Conservation (phyloP, 2,888 invertebrate genomes). For the Rhimphoctona megacephalus region DNA sequence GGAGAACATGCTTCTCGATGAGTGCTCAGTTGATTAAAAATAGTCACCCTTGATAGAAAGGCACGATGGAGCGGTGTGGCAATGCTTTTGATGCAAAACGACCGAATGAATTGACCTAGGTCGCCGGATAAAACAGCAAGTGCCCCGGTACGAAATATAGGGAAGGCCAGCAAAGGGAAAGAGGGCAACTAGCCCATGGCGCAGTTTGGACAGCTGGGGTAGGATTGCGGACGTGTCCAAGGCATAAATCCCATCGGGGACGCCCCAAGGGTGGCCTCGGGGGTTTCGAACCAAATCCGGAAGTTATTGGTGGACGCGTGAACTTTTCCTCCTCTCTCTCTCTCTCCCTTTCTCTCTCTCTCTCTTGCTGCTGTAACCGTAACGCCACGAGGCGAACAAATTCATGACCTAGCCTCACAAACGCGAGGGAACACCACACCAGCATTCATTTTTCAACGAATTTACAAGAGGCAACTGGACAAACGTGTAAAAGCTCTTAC, state of each 20-base stretch:
- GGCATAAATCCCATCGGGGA: conserved; percentile 58
- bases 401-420: conserved; percentile 53
- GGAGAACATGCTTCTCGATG: not conserved
- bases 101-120: conserved; percentile 26
- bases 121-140: conserved; percentile 9
- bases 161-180: conserved; percentile 10
- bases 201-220: conserved; percentile 34
- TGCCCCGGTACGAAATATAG: conserved; percentile 12
- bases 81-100: conserved; percentile 9
- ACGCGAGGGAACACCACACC: conserved; percentile 26
- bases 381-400: conserved; percentile 36
- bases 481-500: conserved; percentile 14
- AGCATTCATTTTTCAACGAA: conserved; percentile 30
- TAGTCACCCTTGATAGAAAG: conserved; percentile 34
- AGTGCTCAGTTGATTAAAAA: conserved; percentile 66
- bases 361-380: conserved; percentile 13
- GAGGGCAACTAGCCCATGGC: not conserved
- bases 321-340: conserved; percentile 2
- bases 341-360: not conserved
- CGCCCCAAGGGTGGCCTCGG: conserved; percentile 30
- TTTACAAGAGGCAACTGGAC: not conserved
- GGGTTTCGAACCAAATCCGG: conserved; percentile 48
- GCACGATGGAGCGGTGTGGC: not conserved
- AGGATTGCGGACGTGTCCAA: conserved; percentile 54
- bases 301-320: conserved; percentile 54